Base-by-base conservation (phyloP, 2,797 vertebrate genomes). In the Hypotaenidia philippensis region DNA sequence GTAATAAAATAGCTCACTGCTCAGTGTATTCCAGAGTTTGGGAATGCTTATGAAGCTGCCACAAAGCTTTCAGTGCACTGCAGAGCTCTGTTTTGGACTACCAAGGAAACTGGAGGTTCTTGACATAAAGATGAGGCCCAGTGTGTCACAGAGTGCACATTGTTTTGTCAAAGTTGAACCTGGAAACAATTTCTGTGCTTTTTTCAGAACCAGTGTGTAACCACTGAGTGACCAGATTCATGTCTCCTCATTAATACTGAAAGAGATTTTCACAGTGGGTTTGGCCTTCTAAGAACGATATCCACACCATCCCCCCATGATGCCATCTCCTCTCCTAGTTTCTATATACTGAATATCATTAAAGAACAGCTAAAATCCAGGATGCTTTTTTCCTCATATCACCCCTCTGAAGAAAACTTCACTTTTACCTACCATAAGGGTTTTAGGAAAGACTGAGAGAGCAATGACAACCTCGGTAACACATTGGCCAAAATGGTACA, bases 101-200 rank as follows among this genome's bases (percentile, higher is more conserved):
- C 71, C 87, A 92, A 83, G 83, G 78, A 89, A 92, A 92, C 10
- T 47, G 63, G 31, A 88, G 47, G 18, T 76, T 90, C 70, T 87
- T 93, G 66, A 77, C 88, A 87, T 93, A 84, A 88, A 87, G 84
- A 3, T 76, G 77, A 94, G 66, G 79, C 82, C 70, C 85, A 80
- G 25, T 64, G 59, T 94, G 84, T 84, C 78, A 93, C 38, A 90
- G 21, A 83, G 45, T 4, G 1, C 32, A 76, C 8, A 44, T 38
- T 74, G 55, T 79, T 95, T 80, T 83, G 59, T 45, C 56, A 89
- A 53, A 85, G 66, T 77, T 82, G 71, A 92, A 89, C 68, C 75
- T 91, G 91, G 89, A 94, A 96, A 77, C 10, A 25, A 83, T 83
- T 87, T 91, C n/a, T 19, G n/a, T 36, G 7, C 4, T 64, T 89